These are phyloP conservation scores for Probaryconus sp. DNA, from an alignment of 1,140 invertebrate genomes.

Conservation along the genomic window DNA sequence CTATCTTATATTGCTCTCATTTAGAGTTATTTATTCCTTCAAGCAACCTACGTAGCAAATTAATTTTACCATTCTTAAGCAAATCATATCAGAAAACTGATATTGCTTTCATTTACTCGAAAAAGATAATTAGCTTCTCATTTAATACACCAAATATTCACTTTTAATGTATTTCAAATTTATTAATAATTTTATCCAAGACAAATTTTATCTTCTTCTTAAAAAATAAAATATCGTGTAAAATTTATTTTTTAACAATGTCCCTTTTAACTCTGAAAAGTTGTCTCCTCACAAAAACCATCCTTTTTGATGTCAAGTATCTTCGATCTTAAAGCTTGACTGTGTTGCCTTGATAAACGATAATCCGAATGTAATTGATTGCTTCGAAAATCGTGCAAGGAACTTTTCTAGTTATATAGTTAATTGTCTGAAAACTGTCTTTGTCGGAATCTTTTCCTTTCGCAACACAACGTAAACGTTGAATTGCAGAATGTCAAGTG, in stretches of 20 bases:
- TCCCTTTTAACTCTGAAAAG: conserved; percentile 62
- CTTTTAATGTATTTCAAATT: no score
- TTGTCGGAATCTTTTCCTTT: conserved; percentile 3
- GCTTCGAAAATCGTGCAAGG: conserved; percentile 47
- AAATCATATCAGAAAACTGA: no score
- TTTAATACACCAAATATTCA: no score
- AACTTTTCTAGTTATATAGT: conserved; percentile 70
- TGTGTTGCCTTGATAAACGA: conserved; percentile 56
- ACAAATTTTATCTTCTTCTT: no score
- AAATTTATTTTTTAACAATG: conserved; percentile 65
- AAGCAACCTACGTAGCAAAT: no score
- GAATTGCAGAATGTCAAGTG: no score
- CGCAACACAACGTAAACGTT: no score
- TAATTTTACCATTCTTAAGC: no score
- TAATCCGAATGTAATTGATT: conserved; percentile 70
- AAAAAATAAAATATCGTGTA: no score
- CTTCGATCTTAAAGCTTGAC: conserved; percentile 53
- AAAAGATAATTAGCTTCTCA: no score
- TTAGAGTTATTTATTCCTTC: conserved; percentile 6
- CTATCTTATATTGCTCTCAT: conserved; percentile 18
- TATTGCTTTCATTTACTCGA: no score
- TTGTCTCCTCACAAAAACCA: conserved; percentile 66
- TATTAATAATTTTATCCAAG: no score
- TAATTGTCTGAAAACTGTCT: conserved; percentile 62
- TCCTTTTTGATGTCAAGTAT: conserved; percentile 51